Percentiles rank a stretch among this genome's conserved stretches.
These are phyloP conservation scores for Dasyornis broadbenti DNA, from an alignment of 2,113 vertebrate species.

Conservation along the genomic window DNA sequence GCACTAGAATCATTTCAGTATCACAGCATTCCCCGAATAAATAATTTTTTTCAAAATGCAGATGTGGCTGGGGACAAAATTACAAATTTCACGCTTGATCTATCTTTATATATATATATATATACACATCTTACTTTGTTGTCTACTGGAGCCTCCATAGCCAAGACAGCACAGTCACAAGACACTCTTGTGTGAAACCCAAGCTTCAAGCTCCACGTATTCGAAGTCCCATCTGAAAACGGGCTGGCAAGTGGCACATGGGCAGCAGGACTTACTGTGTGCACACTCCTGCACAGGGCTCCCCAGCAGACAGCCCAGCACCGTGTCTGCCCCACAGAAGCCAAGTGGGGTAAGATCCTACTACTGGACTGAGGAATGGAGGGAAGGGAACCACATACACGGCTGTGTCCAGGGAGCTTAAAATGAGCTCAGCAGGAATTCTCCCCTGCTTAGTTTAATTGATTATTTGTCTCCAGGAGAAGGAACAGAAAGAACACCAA, in stretches of 20 bases:
- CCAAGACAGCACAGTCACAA: neutral
- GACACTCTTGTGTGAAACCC: neutral
- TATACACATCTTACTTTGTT: neutral
- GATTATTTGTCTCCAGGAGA: neutral
- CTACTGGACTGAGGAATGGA: neutral
- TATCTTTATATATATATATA: neutral
- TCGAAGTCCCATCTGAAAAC: neutral
- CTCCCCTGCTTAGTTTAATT: neutral
- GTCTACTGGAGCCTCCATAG: neutral
- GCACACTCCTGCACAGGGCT: neutral
- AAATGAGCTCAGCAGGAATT: neutral
- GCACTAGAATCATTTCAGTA: neutral
- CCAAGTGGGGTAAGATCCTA: neutral
- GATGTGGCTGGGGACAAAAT: neutral
- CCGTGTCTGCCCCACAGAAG: neutral
- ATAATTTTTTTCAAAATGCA: neutral
- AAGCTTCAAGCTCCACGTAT: neutral
- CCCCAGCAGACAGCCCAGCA: neutral
- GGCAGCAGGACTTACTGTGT: neutral
- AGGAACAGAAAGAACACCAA: neutral
- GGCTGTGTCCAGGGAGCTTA: neutral
- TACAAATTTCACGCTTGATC: neutral
- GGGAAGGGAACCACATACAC: fast-evolving
- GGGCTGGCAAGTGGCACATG: fast-evolving
- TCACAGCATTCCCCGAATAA: neutral